A percentile compares a stretch with the other conserved stretches of the same genome.
Evolutionary conservation across 1,140 invertebrate species (phyloP).

Genomic region (Camponotus floridanus): DNA sequence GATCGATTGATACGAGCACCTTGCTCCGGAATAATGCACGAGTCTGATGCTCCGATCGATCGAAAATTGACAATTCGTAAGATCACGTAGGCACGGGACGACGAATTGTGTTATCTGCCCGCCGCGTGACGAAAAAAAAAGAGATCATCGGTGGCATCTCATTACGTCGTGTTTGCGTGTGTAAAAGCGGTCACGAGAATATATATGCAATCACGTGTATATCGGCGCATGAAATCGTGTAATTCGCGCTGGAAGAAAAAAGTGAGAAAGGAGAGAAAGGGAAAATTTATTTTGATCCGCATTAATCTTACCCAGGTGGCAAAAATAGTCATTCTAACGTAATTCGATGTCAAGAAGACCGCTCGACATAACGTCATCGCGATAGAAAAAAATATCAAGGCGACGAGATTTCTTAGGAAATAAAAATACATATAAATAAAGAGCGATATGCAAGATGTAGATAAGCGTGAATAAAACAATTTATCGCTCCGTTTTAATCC

Average conservation of each 20-base stretch:
- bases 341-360: too few relatives aligned
- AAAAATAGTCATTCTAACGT: too few relatives aligned
- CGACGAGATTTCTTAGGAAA: not conserved
- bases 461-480: not conserved
- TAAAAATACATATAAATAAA: not conserved
- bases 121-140: conserved; percentile 28
- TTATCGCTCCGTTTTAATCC: not conserved
- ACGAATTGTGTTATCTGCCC: not conserved
- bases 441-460: too few relatives aligned
- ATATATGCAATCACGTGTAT: not conserved
- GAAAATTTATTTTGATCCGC: not conserved
- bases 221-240: conserved; percentile 54
- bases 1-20: not conserved
- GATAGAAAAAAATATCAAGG: too few relatives aligned
- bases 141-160: conserved; percentile 39
- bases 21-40: not conserved
- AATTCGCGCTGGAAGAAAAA: conserved; percentile 37
- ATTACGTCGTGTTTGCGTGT: conserved; percentile 67
- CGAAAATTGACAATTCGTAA: conserved; percentile 22
- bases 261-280: conserved; percentile 52
- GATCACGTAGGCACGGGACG: not conserved
- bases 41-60: not conserved
- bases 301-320: too few relatives aligned
- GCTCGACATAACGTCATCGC: too few relatives aligned
- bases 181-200: conserved; percentile 48